phyloP scores from a whole-genome alignment of 2,888 invertebrate species.

The Itoplectis maculator region DNA sequence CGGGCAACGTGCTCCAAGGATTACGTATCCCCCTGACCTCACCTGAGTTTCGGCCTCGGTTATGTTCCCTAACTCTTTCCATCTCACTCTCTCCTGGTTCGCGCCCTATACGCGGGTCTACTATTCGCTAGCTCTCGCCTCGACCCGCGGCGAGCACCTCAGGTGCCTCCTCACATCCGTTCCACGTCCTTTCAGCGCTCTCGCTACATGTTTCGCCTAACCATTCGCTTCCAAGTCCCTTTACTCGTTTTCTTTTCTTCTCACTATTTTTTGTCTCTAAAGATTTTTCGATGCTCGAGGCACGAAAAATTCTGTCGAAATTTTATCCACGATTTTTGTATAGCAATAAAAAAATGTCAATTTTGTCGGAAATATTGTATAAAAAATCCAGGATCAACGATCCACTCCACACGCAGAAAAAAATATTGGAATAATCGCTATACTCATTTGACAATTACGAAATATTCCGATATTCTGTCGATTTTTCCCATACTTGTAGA shows the following conservation, averaged over 20 bases:
- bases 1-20: slow-evolving; percentile 77
- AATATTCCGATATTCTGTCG: no score
- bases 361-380: no score
- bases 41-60: slow-evolving; percentile 67
- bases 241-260: neutral
- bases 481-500: no score
- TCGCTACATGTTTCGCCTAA: neutral
- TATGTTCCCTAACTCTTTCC: slow-evolving; percentile 26
- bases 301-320: no score
- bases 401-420: no score
- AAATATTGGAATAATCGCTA: neutral
- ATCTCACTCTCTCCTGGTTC: slow-evolving; percentile 11
- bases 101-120: neutral
- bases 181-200: slow-evolving; percentile 52
- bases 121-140: slow-evolving; percentile 64
- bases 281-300: no score
- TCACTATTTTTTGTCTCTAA: neutral
- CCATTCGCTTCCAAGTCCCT: neutral
- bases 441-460: no score
- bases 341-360: neutral
- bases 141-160: slow-evolving; percentile 60
- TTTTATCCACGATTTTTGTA: no score
- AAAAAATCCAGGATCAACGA: no score
- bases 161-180: slow-evolving; percentile 55
- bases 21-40: slow-evolving; percentile 78